phyloP scores from a whole-genome alignment of 1,140 invertebrate genomes.

The Glomeris maerens region DNA sequence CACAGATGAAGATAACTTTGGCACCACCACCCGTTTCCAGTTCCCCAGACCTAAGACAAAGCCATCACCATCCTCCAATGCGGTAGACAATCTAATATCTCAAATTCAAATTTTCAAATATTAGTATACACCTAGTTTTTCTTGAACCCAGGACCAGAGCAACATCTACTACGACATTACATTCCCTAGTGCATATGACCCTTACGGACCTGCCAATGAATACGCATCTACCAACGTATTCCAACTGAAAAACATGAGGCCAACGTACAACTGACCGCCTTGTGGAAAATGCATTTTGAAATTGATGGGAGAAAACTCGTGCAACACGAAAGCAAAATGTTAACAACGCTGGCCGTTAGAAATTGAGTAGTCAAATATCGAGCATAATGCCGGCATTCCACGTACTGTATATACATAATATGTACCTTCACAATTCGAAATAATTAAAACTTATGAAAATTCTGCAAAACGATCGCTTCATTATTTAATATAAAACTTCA shows the following conservation, averaged over 20 bases:
- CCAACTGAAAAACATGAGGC: constrained; percentile 2
- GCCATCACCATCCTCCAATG: neutral
- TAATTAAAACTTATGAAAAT: too few relatives aligned
- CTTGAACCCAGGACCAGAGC: neutral
- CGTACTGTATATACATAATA: too few relatives aligned
- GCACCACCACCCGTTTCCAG: neutral
- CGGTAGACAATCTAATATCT: neutral
- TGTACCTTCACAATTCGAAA: too few relatives aligned
- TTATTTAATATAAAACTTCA: too few relatives aligned
- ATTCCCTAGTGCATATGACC: neutral
- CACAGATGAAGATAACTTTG: neutral
- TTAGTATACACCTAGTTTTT: neutral
- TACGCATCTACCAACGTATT: neutral
- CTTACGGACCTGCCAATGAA: neutral
- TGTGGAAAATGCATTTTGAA: too few relatives aligned
- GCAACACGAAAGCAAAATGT: too few relatives aligned
- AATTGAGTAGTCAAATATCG: too few relatives aligned
- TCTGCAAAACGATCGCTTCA: too few relatives aligned
- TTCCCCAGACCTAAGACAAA: too few relatives aligned
- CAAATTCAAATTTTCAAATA: neutral
- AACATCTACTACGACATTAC: neutral
- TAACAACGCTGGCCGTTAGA: too few relatives aligned
- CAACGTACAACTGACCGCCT: neutral
- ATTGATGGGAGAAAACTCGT: too few relatives aligned
- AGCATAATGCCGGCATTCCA: too few relatives aligned